phyloP scores from a whole-genome alignment of 2,797 vertebrate genomes.

The Nasua narica region DNA sequence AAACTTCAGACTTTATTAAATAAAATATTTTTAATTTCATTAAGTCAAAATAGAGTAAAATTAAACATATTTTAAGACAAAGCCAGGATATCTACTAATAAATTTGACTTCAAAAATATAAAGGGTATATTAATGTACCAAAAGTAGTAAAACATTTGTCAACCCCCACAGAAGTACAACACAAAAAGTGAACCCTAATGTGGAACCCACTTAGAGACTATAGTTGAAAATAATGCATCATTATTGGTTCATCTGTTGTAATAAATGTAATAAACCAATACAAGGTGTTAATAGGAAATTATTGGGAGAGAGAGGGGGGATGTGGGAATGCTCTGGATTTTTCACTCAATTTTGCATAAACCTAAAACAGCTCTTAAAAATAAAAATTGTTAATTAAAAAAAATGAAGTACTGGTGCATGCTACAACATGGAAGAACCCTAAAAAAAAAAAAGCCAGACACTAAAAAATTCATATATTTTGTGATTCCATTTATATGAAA shows the following conservation, averaged over 20 bases:
- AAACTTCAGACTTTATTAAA: neutral
- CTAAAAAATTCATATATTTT: neutral
- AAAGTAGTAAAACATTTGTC: neutral
- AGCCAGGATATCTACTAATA: neutral
- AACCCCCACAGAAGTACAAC: neutral
- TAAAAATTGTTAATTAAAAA: neutral
- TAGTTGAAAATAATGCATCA: neutral
- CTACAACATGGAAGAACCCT: neutral
- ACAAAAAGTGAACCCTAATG: neutral
- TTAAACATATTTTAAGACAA: neutral
- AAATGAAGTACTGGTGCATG: neutral
- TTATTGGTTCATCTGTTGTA: neutral
- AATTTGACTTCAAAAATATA: neutral
- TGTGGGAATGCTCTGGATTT: neutral
- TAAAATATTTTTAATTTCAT: neutral
- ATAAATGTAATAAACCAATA: neutral
- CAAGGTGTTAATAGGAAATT: neutral
- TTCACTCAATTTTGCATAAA: neutral
- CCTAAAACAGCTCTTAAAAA: neutral
- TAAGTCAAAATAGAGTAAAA: neutral
- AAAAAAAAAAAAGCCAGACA: neutral
- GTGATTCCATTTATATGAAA: neutral
- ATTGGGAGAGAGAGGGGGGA: neutral
- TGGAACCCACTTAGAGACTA: neutral
- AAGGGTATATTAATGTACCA: neutral